Conservation (phyloP, 2,888 invertebrate species). For the Ectemnius lituratus region DNA sequence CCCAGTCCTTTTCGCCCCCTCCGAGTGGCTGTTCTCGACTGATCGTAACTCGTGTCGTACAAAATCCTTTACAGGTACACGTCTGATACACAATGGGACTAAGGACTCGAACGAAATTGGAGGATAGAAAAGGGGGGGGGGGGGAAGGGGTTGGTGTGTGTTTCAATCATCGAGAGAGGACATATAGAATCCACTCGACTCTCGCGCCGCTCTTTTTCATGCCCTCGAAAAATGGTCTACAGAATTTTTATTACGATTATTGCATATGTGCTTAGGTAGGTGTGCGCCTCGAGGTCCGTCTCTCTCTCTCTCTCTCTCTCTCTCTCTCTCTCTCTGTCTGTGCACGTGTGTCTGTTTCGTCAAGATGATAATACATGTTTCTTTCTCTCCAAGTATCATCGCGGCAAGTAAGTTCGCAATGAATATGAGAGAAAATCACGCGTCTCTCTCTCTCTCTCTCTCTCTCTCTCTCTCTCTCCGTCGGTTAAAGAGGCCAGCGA, state of each 20-base stretch:
- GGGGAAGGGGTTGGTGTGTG: no score
- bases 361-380: not conserved
- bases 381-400: not conserved
- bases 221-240: slow-evolving; percentile 51
- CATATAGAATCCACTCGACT: not conserved
- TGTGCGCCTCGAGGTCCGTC: slow-evolving; percentile 23
- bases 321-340: slow-evolving; percentile 15
- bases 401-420: no score
- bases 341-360: not conserved
- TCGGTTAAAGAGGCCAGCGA: slow-evolving; percentile 53
- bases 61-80: no score
- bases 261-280: slow-evolving; percentile 34
- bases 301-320: slow-evolving; percentile 12
- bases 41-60: no score
- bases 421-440: no score
- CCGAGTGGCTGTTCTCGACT: no score
- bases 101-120: no score
- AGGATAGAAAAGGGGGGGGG: no score
- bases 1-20: no score
- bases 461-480: not conserved
- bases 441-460: not conserved
- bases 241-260: slow-evolving; percentile 52
- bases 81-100: no score
- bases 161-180: no score
- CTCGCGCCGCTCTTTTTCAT: slow-evolving; percentile 31